These are phyloP conservation scores for Harpagus bidentatus DNA, from an alignment of 2,113 vertebrate genomes.

Conservation along the genomic window DNA sequence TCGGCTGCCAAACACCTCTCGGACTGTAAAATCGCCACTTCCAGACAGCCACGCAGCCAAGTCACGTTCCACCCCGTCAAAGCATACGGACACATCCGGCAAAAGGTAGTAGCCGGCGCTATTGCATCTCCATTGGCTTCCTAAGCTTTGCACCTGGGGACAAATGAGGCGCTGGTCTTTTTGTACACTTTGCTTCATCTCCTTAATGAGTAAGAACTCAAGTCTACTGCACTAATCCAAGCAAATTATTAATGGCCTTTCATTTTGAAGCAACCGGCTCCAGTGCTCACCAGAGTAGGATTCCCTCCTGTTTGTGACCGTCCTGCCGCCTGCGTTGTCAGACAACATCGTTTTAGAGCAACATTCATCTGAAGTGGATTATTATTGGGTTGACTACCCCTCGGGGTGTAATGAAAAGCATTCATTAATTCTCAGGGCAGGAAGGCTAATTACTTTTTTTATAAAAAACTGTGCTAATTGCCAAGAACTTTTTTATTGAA, in stretches of 20 bases:
- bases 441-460: constrained; percentile 69
- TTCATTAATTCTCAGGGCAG: constrained; percentile 73
- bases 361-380: constrained; percentile 62
- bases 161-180: not conserved
- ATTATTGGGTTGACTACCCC: constrained; percentile 64
- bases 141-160: not conserved
- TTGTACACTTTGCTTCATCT: not conserved
- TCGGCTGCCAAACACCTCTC: not conserved
- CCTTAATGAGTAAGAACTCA: not conserved
- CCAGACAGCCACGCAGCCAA: accelerated
- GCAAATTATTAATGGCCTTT: constrained; percentile 40
- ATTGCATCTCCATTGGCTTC: not conserved
- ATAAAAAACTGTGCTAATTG: constrained; percentile 62
- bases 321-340: constrained; percentile 55
- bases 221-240: not conserved
- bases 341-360: constrained; percentile 55
- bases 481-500: constrained; percentile 69
- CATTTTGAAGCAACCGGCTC: constrained; percentile 1
- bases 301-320: constrained; percentile 31
- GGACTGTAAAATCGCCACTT: accelerated
- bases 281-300: not conserved
- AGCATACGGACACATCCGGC: not conserved
- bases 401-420: constrained; percentile 68
- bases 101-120: not conserved
- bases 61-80: not conserved